Evolutionary conservation across 1,140 invertebrate species (phyloP).

Genomic region (Caenorhabditis brenneri): DNA sequence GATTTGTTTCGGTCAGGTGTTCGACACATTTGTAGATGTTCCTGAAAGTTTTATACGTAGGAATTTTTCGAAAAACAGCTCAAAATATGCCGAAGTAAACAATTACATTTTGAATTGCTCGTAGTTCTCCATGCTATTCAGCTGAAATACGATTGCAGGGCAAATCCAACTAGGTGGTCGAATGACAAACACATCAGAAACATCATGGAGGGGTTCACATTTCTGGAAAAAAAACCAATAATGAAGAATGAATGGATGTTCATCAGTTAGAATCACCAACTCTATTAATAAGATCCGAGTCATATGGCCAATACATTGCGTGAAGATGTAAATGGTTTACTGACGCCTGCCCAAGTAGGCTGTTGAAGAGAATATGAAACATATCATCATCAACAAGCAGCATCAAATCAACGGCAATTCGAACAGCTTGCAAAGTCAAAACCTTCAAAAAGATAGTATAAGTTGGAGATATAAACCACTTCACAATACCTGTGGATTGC

Average conservation of each 20-base stretch:
- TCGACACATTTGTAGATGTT: conserved; percentile 60
- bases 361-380: conserved; percentile 68
- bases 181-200: conserved; percentile 57
- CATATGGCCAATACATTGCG: conserved; percentile 69
- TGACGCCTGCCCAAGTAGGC: conserved; percentile 67
- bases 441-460: conserved; percentile 56
- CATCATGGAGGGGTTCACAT: conserved; percentile 57
- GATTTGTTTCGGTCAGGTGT: conserved; percentile 61
- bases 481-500: conserved; percentile 61
- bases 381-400: conserved; percentile 63
- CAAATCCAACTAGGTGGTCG: conserved; percentile 66
- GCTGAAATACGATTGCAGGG: conserved; percentile 66
- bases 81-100: background rate
- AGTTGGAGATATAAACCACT: background rate
- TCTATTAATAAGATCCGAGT: conserved; percentile 64
- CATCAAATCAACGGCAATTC: conserved; percentile 66
- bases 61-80: no score
- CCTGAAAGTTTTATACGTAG: conserved; percentile 13
- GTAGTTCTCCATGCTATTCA: conserved; percentile 55
- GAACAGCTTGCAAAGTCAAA: conserved; percentile 60
- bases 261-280: conserved; percentile 43
- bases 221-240: conserved; percentile 58
- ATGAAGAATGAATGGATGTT: background rate
- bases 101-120: conserved; percentile 63
- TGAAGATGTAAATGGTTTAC: conserved; percentile 71